phyloP scores from a whole-genome alignment of 1,140 invertebrate species.

The Drosophila virilis region DNA sequence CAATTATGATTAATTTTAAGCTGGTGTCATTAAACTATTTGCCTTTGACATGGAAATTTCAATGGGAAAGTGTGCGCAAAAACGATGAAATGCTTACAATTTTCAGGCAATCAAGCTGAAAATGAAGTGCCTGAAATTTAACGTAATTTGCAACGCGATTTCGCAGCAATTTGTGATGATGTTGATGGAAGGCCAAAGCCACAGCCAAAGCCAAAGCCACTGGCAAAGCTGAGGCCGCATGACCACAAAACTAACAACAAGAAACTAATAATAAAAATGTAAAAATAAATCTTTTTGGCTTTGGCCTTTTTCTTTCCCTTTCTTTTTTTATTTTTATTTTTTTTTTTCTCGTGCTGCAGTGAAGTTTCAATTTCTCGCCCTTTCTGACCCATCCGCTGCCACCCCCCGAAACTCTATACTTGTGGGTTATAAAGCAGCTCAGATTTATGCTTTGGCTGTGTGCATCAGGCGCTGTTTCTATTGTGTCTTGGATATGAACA shows the following conservation, averaged over 20 bases:
- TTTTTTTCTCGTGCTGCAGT: conserved; percentile 5
- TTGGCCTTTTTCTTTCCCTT: neutral
- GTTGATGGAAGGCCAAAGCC: conserved; percentile 1
- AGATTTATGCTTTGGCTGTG: conserved; percentile 68
- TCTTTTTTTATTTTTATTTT: conserved; percentile 1
- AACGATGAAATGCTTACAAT: conserved; percentile 35
- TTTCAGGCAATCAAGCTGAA: conserved; percentile 57
- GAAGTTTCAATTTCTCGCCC: conserved; percentile 50
- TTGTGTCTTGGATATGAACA: conserved; percentile 76
- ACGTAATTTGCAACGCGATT: conserved; percentile 76
- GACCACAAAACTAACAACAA: conserved; percentile 63
- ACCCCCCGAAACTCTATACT: neutral
- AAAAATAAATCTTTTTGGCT: conserved; percentile 73
- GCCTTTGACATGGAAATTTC: neutral
- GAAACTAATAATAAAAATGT: conserved; percentile 80
- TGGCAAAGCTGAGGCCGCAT: conserved; percentile 60
- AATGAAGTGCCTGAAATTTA: conserved; percentile 68
- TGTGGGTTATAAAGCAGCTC: conserved; percentile 54
- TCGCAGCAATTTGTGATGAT: conserved; percentile 65
- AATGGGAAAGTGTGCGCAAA: conserved; percentile 5
- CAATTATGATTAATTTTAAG: neutral
- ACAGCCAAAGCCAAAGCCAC: neutral
- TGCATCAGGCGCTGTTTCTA: conserved; percentile 53
- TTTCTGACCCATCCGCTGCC: neutral
- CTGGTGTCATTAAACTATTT: conserved; percentile 5